Evolutionary conservation across 2,797 vertebrate species (phyloP), one percentile per base, ranked within the genome.

Genomic region (Delichon dasypus): DNA sequence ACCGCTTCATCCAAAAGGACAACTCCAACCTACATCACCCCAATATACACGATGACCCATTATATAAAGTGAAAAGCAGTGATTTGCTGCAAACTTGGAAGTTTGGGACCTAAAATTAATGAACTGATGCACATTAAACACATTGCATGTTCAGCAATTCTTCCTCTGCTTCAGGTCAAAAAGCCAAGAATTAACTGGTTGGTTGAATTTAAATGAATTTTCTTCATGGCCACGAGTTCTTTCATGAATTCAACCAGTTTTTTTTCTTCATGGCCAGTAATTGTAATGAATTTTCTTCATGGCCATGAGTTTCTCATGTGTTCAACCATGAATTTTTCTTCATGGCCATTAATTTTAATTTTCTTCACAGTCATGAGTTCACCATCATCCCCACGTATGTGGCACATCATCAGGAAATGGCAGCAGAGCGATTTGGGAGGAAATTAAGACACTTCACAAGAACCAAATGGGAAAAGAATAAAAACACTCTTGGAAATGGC

Each of bases 341-440:
- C 32, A 22, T 6, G 53, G 48, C 10, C 16, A 36, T 22, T 79
- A 58, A 58, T 65, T 72, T 65, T 44, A 16, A 38, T 68, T 61
- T 53, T 34, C 47, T 75, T 70, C 48, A 27, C 13, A 36, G 66
- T 22, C 23, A 22, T 5, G n/a, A 81, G 47, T 17, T 74, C 72
- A 73, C 26, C 40, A 34, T 20, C 21, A 44, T 13, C 68, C 11
- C 47, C 23, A 36, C 0, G 0, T 26, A 42, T 0, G 2, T 15
- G 17, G 40, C 29, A 57, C 3, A 1, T 57, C 51, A 53, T 19
- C 53, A 15, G 4, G 73, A 76, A 66, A 60, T 1, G 3, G 65
- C 18, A 54, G 72, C n/a, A 54, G 38, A 12, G 34, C 78, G 77
- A 40, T 62, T 78, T 47, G 82, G 73, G 79, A 80, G 70, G 62